These are phyloP conservation scores for Polyergus mexicanus DNA, from an alignment of 1,140 invertebrate species.

Conservation along the genomic window DNA sequence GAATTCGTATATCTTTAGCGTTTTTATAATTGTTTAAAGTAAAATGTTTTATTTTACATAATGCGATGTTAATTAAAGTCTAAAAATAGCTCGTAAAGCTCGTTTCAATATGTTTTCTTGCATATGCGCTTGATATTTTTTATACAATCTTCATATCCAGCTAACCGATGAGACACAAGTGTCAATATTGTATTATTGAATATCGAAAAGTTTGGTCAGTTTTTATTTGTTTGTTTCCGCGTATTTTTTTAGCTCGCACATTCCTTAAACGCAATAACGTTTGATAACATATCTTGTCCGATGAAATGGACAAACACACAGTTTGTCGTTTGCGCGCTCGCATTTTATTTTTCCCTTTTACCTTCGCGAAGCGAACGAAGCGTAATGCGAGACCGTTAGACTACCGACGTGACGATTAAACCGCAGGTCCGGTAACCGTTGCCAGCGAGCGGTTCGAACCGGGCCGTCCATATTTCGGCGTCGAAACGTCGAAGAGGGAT, in stretches of 20 bases:
- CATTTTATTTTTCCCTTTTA: slow-evolving; percentile 9
- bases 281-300: background rate
- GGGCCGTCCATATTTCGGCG: slow-evolving; percentile 68
- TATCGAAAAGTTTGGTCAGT: no score
- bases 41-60: background rate
- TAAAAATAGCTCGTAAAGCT: no score
- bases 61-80: no score
- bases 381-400: slow-evolving; percentile 50
- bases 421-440: slow-evolving; percentile 54
- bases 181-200: no score
- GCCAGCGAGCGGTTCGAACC: slow-evolving; percentile 59
- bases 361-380: slow-evolving; percentile 32
- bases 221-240: slow-evolving; percentile 13
- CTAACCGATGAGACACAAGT: no score
- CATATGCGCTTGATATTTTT: no score
- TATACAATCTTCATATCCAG: no score
- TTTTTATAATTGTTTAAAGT: background rate
- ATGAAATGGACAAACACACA: slow-evolving; percentile 28
- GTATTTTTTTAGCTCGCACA: slow-evolving; percentile 11
- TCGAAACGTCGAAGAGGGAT: slow-evolving; percentile 74
- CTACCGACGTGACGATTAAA: slow-evolving; percentile 63
- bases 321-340: background rate
- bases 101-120: no score
- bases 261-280: slow-evolving; percentile 32
- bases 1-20: background rate